Percentiles rank a stretch among this genome's conserved stretches.
Conservation (phyloP, 2,888 invertebrate species). For the Cosmia trapezina region DNA sequence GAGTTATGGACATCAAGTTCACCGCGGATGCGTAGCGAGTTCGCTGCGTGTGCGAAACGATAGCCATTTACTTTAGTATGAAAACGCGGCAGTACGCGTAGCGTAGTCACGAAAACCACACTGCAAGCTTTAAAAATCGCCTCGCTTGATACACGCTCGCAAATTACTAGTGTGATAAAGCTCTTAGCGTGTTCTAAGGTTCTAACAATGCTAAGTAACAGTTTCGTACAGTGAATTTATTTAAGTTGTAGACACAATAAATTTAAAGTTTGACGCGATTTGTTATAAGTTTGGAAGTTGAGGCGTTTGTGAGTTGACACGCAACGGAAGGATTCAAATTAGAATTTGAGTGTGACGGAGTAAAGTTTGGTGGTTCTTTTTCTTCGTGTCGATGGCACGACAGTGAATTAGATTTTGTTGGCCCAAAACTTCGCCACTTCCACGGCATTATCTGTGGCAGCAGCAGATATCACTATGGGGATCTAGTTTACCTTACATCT, state of each 20-base stretch:
- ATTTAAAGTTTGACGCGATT: constrained; percentile 43
- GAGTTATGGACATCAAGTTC: no score
- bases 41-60: neutral
- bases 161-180: neutral
- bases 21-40: no score
- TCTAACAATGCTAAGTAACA: constrained; percentile 32
- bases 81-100: neutral
- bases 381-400: neutral
- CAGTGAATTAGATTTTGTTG: no score
- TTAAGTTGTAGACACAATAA: constrained; percentile 41
- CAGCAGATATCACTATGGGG: no score
- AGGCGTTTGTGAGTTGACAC: constrained; percentile 27
- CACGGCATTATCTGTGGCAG: no score
- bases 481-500: no score
- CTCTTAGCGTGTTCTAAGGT: constrained; percentile 24
- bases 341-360: constrained; percentile 8
- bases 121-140: neutral
- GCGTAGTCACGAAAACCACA: neutral
- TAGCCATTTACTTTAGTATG: neutral
- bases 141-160: neutral
- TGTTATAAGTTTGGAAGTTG: constrained; percentile 36
- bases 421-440: no score
- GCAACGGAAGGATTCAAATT: constrained; percentile 21
- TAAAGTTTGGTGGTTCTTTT: neutral
- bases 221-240: constrained; percentile 43